These are phyloP conservation scores for Echeneis naucrates DNA, from an alignment of 2,797 vertebrate genomes.

Conservation along the genomic window DNA sequence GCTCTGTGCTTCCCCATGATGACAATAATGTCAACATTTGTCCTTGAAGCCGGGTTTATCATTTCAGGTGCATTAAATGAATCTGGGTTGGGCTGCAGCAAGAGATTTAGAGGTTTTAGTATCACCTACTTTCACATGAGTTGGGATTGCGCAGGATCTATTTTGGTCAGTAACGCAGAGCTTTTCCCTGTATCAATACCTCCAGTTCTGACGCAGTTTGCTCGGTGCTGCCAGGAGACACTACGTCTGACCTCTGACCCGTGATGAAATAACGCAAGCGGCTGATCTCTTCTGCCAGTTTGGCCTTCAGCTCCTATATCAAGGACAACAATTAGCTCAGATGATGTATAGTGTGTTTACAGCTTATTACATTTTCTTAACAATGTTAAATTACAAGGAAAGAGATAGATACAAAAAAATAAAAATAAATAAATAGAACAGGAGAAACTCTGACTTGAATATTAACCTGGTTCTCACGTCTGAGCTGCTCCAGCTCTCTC, in stretches of 20 bases:
- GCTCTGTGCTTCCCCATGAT: slow-evolving; percentile 3
- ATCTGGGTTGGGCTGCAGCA: slow-evolving; percentile 3
- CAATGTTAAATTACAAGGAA: neutral
- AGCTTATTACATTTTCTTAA: neutral
- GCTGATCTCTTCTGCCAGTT: slow-evolving; percentile 92
- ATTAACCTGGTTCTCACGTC: slow-evolving; percentile 93
- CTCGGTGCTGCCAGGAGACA: slow-evolving; percentile 74
- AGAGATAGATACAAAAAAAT: too few relatives aligned
- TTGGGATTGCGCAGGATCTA: neutral
- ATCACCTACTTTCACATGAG: slow-evolving; percentile 20
- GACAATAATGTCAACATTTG: slow-evolving; percentile 1
- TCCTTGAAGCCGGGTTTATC: slow-evolving; percentile 14
- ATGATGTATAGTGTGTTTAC: slow-evolving; percentile 5
- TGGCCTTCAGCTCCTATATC: slow-evolving; percentile 90
- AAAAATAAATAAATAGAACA: too few relatives aligned
- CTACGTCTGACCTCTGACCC: slow-evolving; percentile 81
- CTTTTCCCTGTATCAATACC: slow-evolving; percentile 79
- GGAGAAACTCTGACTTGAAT: neutral
- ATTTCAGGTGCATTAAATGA: slow-evolving; percentile 19
- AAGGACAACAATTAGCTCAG: slow-evolving; percentile 9
- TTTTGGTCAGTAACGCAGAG: slow-evolving; percentile 10
- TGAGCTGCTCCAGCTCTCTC: slow-evolving; percentile 89
- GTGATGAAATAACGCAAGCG: slow-evolving; percentile 90
- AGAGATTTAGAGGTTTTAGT: slow-evolving; percentile 1
- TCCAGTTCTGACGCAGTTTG: slow-evolving; percentile 87